A percentile compares a stretch with the other conserved stretches of the same genome.
Evolutionary conservation across 2,888 invertebrate species (phyloP).

Genomic region (Taenaris catops): DNA sequence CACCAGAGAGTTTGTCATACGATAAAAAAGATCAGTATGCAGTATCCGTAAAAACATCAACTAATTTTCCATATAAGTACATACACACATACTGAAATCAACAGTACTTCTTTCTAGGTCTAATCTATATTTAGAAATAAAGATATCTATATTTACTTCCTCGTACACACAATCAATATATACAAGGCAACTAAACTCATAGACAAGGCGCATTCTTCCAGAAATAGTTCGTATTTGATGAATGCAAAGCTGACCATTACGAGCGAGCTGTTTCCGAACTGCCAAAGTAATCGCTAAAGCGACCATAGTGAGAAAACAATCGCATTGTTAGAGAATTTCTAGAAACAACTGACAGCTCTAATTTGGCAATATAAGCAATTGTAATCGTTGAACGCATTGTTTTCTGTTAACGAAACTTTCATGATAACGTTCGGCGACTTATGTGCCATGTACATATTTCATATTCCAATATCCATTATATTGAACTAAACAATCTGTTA

Average conservation of each 20-base stretch:
- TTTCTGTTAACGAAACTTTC: constrained; percentile 10
- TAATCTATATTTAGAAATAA: too few species aligned
- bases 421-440: not conserved
- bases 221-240: constrained; percentile 55
- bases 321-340: constrained; percentile 40
- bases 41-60: too few species aligned
- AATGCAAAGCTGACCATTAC: constrained; percentile 63
- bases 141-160: too few species aligned
- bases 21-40: too few species aligned
- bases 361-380: constrained; percentile 56
- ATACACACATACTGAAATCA: too few species aligned
- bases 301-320: constrained; percentile 40
- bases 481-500: too few species aligned
- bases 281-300: constrained; percentile 39
- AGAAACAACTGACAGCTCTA: constrained; percentile 38
- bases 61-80: too few species aligned
- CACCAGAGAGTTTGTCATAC: too few species aligned
- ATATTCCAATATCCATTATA: too few species aligned
- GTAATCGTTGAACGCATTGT: constrained; percentile 37
- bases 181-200: constrained; percentile 21
- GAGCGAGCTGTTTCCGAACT: constrained; percentile 47
- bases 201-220: constrained; percentile 39
- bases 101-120: too few species aligned
- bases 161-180: constrained; percentile 24
- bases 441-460: not conserved